A percentile compares a stretch with the other conserved stretches of the same genome.
These are phyloP conservation scores for Silurus meridionalis DNA, from an alignment of 2,113 vertebrate species.

Conservation along the genomic window DNA sequence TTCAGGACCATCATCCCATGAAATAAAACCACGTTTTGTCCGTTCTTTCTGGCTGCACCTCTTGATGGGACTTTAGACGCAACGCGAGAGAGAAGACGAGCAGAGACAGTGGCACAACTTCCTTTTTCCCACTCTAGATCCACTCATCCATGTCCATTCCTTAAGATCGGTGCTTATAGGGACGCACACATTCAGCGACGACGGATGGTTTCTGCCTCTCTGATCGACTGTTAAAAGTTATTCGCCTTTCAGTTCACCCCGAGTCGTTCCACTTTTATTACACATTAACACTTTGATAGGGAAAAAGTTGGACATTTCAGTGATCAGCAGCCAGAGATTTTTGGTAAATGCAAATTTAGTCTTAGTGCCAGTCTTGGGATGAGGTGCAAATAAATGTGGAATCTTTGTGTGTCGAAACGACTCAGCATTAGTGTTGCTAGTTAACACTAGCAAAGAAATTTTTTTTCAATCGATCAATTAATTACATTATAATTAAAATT, in stretches of 20 bases:
- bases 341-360: neutral
- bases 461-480: no score
- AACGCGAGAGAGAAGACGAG: neutral
- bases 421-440: no score
- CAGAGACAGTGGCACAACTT: neutral
- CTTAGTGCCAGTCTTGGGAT: neutral
- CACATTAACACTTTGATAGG: neutral
- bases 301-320: neutral
- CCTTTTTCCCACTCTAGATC: neutral
- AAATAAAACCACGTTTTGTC: constrained; percentile 39
- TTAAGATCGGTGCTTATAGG: neutral
- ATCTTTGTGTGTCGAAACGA: neutral
- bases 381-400: neutral
- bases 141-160: neutral
- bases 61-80: constrained; percentile 18
- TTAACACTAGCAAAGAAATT: no score
- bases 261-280: neutral
- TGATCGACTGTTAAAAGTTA: neutral
- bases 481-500: no score
- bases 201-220: neutral
- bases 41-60: constrained; percentile 24
- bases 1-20: constrained; percentile 33
- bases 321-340: neutral
- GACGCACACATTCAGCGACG: neutral
- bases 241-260: neutral